Evolutionary conservation across 2,888 invertebrate genomes (phyloP), one percentile per base, ranked within the genome.

Genomic region (Sesamia inferens): DNA sequence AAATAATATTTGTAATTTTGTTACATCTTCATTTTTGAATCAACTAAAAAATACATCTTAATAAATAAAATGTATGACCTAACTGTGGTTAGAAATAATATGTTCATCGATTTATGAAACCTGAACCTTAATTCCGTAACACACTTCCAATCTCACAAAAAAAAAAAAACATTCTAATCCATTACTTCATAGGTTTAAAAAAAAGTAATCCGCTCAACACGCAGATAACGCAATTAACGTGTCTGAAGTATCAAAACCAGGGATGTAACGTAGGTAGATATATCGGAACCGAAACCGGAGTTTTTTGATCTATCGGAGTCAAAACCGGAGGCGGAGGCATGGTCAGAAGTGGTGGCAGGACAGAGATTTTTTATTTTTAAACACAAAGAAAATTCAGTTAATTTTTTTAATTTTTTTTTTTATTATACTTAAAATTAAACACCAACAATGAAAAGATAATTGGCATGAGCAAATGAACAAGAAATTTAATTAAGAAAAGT

Each of bases 41-140:
- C 13, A 47, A 24, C 24, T 74, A 16, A 47, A 54, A 51, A 51
- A 48, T 59, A 63, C 5, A 57, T 66, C 6, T 31, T 48, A 55
- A 55, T 39, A 31, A 55, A 55, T 39, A 31, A 48, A 42, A 48
- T 48, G 39, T 31, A 64, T 31, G 13, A 78, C 61, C 31, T 22
- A 24, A 61, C 58, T 65, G 55, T 78, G 51, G 64, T 44, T 39
- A 78, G 11, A 67, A 62, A 44, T 66, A 47, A 54, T 66, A 22
- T 67, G 14, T 64, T 31, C 13, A 55, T 47, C 3, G 6, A 66
- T 73, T 7, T 47, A 47, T 48, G 4, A 63, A 63, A 63, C 19
- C n/a, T 63, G 61, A 5, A 31, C 31, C 10, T 5, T 31, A 58
- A 11, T 58, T 58, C 5, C 5, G 58, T 31, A 31, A 31, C 31